Evolutionary conservation across 2,888 invertebrate species (phyloP), one percentile per base, ranked within the genome.

Genomic region (Trypoxylon attenuatum): DNA sequence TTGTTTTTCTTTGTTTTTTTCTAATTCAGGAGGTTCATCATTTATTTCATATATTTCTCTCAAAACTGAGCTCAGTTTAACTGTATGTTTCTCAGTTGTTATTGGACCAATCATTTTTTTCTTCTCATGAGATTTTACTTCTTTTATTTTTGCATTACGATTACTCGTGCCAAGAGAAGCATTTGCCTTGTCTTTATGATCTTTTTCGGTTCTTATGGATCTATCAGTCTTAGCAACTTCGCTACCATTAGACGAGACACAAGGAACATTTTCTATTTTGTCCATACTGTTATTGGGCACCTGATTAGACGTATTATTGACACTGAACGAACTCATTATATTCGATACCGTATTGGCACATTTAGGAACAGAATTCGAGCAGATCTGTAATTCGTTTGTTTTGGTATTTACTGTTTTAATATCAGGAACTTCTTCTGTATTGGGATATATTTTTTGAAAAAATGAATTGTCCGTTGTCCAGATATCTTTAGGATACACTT

Each of bases 401-500:
- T n/a, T n/a, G 23, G 74, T 62, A 38, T 57, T 25, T 33, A 55
- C 58, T 10, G 58, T 43, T 10, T 60, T 33, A 25, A 27, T 54
- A 16, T 45, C 46, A 1, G 57, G 18, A 45, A 0, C 10, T 15
- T 2, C 13, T n/a, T 69, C 33, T 4, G 59, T 47, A 13, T 22
- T 63, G 16, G 76, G 73, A 51, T 50, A 54, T n/a, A 86, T 22
- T 73, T 72, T 82, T 16, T 86, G 82, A 68, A 83, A 84, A 2
- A 10, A n/a, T 21, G 58, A 42, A 47, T 71, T 69, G 33, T 76
- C 65, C 13, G 69, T 61, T 18, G 66, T 63, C 87, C 87, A 87
- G 55, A 87, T 69, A 71, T 86, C 81, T 15, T 71, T 58, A 15
- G 77, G 72, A 60, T 82, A 82, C 63, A 85, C 71, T 18, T 77